These are phyloP conservation scores for Fulmarus glacialis DNA, from an alignment of 2,113 vertebrate species.

Conservation along the genomic window DNA sequence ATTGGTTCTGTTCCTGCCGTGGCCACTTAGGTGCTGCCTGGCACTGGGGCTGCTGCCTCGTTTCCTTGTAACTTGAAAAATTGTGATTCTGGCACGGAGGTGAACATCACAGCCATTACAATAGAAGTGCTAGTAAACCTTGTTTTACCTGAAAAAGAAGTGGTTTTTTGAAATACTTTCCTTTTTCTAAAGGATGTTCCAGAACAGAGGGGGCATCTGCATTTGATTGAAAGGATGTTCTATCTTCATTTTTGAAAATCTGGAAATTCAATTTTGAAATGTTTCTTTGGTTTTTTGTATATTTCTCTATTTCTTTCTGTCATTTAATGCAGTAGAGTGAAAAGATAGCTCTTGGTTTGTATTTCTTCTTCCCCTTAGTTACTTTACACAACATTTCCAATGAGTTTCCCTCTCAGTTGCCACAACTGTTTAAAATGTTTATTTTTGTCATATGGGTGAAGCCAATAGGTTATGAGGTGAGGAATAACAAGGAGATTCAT, in stretches of 20 bases:
- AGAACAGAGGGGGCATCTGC: neutral
- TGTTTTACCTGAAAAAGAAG: neutral
- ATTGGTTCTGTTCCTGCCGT: neutral
- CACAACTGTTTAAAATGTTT: neutral
- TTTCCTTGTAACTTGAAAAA: neutral
- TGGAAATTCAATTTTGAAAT: neutral
- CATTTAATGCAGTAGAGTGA: neutral
- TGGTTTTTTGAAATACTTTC: neutral
- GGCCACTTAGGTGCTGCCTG: neutral
- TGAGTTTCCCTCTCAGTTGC: neutral
- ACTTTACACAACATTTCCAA: neutral
- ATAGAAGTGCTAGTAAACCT: neutral
- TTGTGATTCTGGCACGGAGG: neutral
- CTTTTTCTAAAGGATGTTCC: neutral
- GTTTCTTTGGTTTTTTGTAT: neutral
- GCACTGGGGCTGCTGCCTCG: neutral
- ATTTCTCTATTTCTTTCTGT: neutral
- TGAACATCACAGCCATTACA: neutral
- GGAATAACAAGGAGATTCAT: neutral
- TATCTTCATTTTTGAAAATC: neutral
- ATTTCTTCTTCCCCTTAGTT: neutral
- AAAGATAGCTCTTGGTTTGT: neutral
- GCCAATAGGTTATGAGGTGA: neutral
- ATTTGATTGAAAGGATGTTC: neutral
- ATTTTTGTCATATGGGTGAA: neutral